These are phyloP conservation scores for Sphenodon punctatus DNA, from an alignment of 2,797 vertebrate genomes.

Conservation along the genomic window DNA sequence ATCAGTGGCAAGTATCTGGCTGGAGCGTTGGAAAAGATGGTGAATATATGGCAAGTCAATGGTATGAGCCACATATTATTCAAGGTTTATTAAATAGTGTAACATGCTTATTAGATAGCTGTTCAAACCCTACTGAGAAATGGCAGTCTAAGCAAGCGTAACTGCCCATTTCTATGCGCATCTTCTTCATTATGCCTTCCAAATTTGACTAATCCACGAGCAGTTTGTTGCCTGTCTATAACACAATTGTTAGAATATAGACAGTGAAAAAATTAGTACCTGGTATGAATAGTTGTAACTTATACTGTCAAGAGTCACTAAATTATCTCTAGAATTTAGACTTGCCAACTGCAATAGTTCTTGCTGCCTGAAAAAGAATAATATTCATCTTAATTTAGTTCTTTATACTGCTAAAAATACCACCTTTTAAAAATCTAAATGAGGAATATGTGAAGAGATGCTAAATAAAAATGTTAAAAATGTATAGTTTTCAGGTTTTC, in stretches of 20 bases:
- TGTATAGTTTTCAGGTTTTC: not conserved
- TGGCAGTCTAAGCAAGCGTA: conserved; percentile 85
- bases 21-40: conserved; percentile 92
- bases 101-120: fast-evolving
- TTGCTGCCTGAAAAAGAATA: not conserved
- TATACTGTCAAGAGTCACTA: not conserved
- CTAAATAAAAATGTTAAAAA: not conserved
- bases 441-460: no score
- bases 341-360: not conserved
- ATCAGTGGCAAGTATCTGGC: conserved; percentile 93
- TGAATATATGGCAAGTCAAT: conserved; percentile 98
- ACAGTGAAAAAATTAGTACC: not conserved
- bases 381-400: no score
- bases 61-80: conserved; percentile 74
- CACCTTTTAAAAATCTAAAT: no score
- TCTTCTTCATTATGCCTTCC: conserved; percentile 95
- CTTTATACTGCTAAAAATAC: no score
- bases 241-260: not conserved
- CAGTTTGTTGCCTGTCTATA: conserved; percentile 93
- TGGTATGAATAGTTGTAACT: not conserved
- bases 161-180: conserved; percentile 92
- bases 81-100: fast-evolving
- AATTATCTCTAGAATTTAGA: not conserved
- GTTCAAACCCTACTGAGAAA: not conserved
- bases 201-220: conserved; percentile 97